Percentiles rank a stretch among this genome's conserved stretches.
phyloP scores from a whole-genome alignment of 2,797 vertebrate species.

The Lerista edwardsae region DNA sequence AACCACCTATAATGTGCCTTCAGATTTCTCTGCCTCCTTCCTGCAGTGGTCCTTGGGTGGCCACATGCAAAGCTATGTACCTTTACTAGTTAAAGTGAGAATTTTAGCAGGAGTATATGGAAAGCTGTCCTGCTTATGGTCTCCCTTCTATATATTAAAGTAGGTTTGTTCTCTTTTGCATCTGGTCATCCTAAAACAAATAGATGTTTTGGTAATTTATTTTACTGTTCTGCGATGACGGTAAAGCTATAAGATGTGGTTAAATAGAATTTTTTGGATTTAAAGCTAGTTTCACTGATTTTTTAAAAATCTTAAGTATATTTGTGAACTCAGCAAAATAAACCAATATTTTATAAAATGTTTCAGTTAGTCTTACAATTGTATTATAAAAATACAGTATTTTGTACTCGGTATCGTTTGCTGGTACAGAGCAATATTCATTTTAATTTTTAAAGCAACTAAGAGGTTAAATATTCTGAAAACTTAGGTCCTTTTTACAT shows the following conservation, averaged over 20 bases:
- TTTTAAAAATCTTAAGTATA: background rate
- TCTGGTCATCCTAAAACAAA: background rate
- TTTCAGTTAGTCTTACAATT: conserved; percentile 16
- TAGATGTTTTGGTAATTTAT: background rate
- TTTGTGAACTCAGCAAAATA: background rate
- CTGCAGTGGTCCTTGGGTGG: background rate
- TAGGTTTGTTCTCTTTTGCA: background rate
- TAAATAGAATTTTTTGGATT: background rate
- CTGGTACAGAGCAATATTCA: conserved; percentile 44
- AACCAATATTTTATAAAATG: conserved; percentile 4
- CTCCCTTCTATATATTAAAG: background rate
- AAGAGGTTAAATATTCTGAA: conserved; percentile 60
- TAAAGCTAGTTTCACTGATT: background rate
- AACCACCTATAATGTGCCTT: background rate
- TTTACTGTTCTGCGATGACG: background rate
- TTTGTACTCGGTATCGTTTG: conserved; percentile 51
- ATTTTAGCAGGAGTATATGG: background rate
- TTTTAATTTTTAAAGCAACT: conserved; percentile 62
- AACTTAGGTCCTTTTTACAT: conserved; percentile 67
- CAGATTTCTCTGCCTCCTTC: background rate
- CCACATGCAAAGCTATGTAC: background rate
- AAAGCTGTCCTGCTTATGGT: background rate
- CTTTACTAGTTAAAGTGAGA: background rate
- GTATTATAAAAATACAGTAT: conserved; percentile 13
- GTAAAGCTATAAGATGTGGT: background rate